phyloP scores from a whole-genome alignment of 2,888 invertebrate genomes.

The Spicauda simplicius region DNA sequence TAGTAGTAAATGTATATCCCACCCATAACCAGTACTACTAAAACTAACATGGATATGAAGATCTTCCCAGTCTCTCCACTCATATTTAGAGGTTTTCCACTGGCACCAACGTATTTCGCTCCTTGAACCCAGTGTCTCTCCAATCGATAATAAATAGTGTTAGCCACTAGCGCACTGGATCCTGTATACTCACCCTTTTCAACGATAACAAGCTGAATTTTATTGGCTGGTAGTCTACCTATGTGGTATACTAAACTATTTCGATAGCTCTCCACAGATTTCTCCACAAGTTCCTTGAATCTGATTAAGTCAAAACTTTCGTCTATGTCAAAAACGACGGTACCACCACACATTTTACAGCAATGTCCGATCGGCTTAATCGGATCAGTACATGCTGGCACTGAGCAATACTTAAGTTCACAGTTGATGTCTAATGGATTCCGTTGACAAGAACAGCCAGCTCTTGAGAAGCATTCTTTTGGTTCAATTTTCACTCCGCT shows the following conservation, averaged over 20 bases:
- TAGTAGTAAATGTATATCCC: slow-evolving; percentile 70
- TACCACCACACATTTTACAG: slow-evolving; percentile 73
- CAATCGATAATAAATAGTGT: slow-evolving; percentile 56
- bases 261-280: slow-evolving; percentile 51
- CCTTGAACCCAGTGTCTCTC: slow-evolving; percentile 57
- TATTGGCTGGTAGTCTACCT: slow-evolving; percentile 54
- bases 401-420: slow-evolving; percentile 61
- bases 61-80: slow-evolving; percentile 64
- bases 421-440: slow-evolving; percentile 60
- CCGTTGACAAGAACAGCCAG: slow-evolving; percentile 71
- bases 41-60: slow-evolving; percentile 66
- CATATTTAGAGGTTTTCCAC: slow-evolving; percentile 65
- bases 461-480: slow-evolving; percentile 49
- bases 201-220: slow-evolving; percentile 67
- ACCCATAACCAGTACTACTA: slow-evolving; percentile 57
- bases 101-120: slow-evolving; percentile 53
- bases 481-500: slow-evolving; percentile 50
- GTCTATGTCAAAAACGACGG: slow-evolving; percentile 57
- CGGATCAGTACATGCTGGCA: slow-evolving; percentile 62
- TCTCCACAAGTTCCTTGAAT: slow-evolving; percentile 60
- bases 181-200: slow-evolving; percentile 68
- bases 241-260: slow-evolving; percentile 59
- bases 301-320: slow-evolving; percentile 58
- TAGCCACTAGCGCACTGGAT: slow-evolving; percentile 61
- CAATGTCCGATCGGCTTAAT: slow-evolving; percentile 71